These are phyloP conservation scores for crab-eating macaque (Macaca fascicularis) DNA, from an alignment of 2,113 vertebrate species.

Conservation along the genomic window T2T-MFA8v1.1 NC_088379.1:24635001-24635500, in stretches of 20 bases:
- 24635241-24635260: no score
- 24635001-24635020: neutral
- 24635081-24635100: neutral
- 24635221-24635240: fast-evolving
- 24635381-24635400: constrained; percentile 21
- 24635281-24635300: neutral
- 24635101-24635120: neutral
- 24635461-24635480: neutral
- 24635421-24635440: constrained; percentile 27
- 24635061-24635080: neutral
- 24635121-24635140: neutral
- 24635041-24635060: neutral
- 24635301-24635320: neutral
- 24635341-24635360: neutral
- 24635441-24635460: neutral
- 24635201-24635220: fast-evolving
- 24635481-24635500: neutral
- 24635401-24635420: constrained; percentile 5
- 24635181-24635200: neutral
- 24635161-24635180: neutral
- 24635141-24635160: neutral
- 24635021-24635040: neutral
- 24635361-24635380: constrained; percentile 4
- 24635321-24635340: neutral
- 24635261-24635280: neutral